Evolutionary conservation across 2,113 vertebrate genomes (phyloP).

Genomic region (Narcine bancroftii): DNA sequence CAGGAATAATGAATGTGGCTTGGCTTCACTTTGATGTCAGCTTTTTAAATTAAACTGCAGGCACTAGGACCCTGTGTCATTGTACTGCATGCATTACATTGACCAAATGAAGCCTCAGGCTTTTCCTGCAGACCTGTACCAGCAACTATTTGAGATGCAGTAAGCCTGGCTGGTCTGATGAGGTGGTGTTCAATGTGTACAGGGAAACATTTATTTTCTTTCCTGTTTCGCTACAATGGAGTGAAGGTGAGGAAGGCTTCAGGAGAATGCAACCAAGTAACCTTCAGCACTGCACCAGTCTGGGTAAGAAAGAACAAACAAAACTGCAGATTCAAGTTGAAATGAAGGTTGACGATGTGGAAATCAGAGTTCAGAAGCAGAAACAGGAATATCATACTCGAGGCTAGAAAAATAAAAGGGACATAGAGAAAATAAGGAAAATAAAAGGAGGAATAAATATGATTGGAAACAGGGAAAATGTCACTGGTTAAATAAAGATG

Average conservation of each 20-base stretch:
- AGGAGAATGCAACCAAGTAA: slow-evolving; percentile 34
- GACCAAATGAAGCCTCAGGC: slow-evolving; percentile 9
- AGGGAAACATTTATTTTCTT: slow-evolving; percentile 20
- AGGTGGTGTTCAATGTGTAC: background rate
- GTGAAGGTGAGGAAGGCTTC: background rate
- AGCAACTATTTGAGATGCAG: slow-evolving; percentile 32
- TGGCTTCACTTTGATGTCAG: background rate
- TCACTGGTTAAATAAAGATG: background rate
- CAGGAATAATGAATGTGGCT: too few relatives aligned
- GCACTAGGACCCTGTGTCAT: slow-evolving; percentile 32
- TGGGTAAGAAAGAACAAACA: slow-evolving; percentile 26
- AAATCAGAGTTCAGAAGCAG: slow-evolving; percentile 21
- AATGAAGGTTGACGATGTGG: background rate
- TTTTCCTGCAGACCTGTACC: slow-evolving; percentile 32
- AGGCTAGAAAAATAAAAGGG: background rate
- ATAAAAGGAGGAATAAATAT: background rate
- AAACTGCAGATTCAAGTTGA: slow-evolving; percentile 24
- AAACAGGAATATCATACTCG: background rate
- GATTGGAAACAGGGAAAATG: background rate
- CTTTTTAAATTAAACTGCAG: background rate
- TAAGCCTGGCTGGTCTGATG: slow-evolving; percentile 18
- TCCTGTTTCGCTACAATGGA: slow-evolving; percentile 20
- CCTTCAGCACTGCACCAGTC: slow-evolving; percentile 36
- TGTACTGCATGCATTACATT: background rate
- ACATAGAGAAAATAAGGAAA: background rate